These are phyloP conservation scores for Sarotherodon lohbergeri DNA, from an alignment of 2,113 vertebrate genomes.

Conservation along the genomic window DNA sequence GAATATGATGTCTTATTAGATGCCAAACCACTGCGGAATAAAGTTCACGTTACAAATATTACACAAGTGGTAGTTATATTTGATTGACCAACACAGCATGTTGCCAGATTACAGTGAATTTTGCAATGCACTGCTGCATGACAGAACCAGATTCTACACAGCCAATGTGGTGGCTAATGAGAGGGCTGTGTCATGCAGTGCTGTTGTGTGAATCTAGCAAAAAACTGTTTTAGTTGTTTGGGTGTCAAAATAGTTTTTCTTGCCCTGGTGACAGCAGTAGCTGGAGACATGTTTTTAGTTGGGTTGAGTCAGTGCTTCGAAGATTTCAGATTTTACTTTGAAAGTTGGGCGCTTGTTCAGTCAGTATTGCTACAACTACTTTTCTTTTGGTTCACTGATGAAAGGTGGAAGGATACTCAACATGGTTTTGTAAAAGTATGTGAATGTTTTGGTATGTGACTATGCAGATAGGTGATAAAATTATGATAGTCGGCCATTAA, in stretches of 20 bases:
- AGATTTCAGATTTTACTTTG: not conserved
- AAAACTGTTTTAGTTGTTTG: not conserved
- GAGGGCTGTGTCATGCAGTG: not conserved
- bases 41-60: not conserved
- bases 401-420: not conserved
- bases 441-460: not conserved
- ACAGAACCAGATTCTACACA: not conserved
- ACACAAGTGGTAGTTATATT: not conserved
- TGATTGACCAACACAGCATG: not conserved
- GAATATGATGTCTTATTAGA: not conserved
- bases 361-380: not conserved
- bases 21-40: not conserved
- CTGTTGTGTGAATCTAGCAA: not conserved
- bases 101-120: not conserved
- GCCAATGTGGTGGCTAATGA: not conserved
- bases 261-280: not conserved
- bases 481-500: not conserved
- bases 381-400: not conserved
- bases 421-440: not conserved
- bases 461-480: not conserved
- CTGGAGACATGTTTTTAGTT: not conserved
- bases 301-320: not conserved
- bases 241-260: not conserved
- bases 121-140: not conserved
- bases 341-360: not conserved